Base-by-base conservation (phyloP, 2,888 invertebrate genomes). In the Xestobium rufovillosum region DNA sequence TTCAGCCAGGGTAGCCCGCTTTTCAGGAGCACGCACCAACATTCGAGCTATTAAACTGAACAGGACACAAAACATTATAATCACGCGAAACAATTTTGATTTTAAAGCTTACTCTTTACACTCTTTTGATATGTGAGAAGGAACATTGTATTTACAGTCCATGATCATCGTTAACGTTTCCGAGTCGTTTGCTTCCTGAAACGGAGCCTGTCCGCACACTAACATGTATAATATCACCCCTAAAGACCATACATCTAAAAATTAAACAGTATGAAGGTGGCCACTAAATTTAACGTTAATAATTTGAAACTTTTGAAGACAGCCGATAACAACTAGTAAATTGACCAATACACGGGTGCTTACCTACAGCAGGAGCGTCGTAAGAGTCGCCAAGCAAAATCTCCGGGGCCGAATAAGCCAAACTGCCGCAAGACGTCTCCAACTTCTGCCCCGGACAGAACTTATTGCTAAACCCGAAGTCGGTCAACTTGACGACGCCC, bases 101-200 rank as follows among this genome's bases (percentile, higher is more conserved):
- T 10, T 35, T 12, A 6, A 3, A 44, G 14, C 31, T 55, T 56
- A 87, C 86, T 77, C 77, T 69, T 82, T 80, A 67, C 97, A 97
- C 41, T 80, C 79, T 34, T 75, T 71, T 8, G 94, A 88, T 47
- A 98, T 81, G 67, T 91, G 86, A 15, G 76, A 66, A 36, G 97
- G 95, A 57, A 95, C 83, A 39, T 83, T 82, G 65, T 95, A 98
- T 72, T 94, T 94, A 71, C 97, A 97, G 68, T 98, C 97, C 89
- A 98, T 92, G 49, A 98, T 98, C 90, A 94, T 96, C 16, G 95
- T 97, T 36, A 99, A 71, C 1, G 98, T 99, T 74, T 98, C 98
- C 56, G 94, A 95, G 68, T 99, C 98, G 67, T 97, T 98, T 16
- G 96, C 95, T 71, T 97, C 97, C 69, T 96, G 95, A 66, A 98